These are phyloP conservation scores for Amblyornis subalaris DNA, from an alignment of 2,113 vertebrate species.

Conservation along the genomic window DNA sequence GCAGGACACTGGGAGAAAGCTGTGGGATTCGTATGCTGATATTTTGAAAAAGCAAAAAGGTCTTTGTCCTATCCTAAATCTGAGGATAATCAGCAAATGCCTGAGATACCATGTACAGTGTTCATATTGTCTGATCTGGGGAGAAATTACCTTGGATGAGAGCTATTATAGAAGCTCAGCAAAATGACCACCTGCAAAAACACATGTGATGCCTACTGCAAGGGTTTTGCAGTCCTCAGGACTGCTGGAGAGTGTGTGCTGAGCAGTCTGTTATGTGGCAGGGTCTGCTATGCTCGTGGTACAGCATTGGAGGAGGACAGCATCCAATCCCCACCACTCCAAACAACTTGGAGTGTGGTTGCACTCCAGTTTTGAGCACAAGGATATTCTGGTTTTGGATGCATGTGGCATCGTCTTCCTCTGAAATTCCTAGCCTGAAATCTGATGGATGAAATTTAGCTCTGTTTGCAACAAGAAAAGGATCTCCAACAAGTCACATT, in stretches of 20 bases:
- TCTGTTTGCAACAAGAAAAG: not conserved
- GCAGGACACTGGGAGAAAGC: not conserved
- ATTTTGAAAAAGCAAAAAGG: not conserved
- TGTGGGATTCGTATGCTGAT: not conserved
- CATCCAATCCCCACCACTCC: not conserved
- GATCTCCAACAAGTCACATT: not conserved
- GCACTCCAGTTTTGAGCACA: not conserved
- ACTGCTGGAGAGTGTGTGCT: not conserved
- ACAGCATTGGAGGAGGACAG: not conserved
- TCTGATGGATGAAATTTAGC: not conserved
- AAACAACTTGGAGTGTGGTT: not conserved
- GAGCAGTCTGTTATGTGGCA: not conserved
- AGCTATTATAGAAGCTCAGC: not conserved
- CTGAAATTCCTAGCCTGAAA: not conserved
- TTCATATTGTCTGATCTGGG: not conserved
- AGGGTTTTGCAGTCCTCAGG: not conserved
- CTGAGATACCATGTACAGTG: not conserved
- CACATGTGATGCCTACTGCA: fast-evolving
- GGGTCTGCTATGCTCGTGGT: fast-evolving
- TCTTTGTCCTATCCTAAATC: not conserved
- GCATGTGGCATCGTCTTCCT: not conserved
- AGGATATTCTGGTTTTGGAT: not conserved
- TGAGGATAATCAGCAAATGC: not conserved
- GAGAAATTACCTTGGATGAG: not conserved
- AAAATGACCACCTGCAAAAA: not conserved